A percentile compares a stretch with the other conserved stretches of the same genome.
phyloP scores from a whole-genome alignment of 2,888 invertebrate genomes.

The Polydesmus complanatus region DNA sequence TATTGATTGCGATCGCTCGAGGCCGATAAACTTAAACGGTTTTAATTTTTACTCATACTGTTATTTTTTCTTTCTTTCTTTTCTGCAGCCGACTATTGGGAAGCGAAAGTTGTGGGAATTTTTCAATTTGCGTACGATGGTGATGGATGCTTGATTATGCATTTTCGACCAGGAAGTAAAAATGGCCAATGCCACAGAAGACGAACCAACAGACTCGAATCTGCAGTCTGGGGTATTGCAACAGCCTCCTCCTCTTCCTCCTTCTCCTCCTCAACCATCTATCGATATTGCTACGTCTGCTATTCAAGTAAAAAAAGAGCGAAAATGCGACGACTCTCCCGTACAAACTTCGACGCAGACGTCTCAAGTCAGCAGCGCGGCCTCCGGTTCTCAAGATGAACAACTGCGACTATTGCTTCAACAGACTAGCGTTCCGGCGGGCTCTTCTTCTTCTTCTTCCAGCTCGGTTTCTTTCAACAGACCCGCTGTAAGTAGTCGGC shows the following conservation, averaged over 20 bases:
- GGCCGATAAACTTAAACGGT: no score
- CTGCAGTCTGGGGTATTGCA: not conserved
- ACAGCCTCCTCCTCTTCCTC: not conserved
- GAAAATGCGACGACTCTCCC: no score
- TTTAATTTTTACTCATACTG: no score
- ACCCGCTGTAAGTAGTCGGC: not conserved
- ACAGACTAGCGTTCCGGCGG: not conserved
- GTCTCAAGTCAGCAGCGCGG: not conserved
- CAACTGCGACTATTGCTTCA: not conserved
- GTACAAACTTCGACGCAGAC: not conserved
- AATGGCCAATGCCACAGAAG: not conserved
- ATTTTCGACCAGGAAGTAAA: not conserved
- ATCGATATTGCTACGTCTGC: not conserved
- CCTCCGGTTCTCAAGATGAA: not conserved
- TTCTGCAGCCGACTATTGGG: no score
- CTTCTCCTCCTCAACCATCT: not conserved
- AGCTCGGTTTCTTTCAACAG: not conserved
- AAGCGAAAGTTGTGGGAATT: no score
- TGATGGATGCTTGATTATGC: not conserved
- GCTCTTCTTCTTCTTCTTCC: not conserved
- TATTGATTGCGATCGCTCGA: no score
- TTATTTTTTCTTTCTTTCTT: no score
- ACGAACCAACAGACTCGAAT: not conserved
- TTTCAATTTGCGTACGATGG: no score
- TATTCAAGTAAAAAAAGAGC: not conserved